Conservation (phyloP, 2,888 invertebrate genomes). For the Pseudeuparius sepicola region DNA sequence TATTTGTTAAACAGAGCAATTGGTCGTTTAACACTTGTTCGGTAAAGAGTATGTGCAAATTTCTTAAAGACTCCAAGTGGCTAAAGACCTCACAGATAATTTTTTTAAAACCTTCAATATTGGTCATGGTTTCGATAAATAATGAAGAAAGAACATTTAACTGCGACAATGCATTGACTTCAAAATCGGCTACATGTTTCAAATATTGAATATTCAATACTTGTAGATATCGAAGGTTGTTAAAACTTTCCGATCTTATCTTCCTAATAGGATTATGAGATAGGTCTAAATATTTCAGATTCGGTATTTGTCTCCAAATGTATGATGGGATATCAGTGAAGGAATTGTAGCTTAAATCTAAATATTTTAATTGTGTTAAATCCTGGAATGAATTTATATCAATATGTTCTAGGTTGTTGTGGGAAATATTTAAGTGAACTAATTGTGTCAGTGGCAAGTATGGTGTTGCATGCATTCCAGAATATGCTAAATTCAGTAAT, state of each 20-base stretch:
- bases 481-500: conserved; percentile 64
- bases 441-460: conserved; percentile 67
- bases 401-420: conserved; percentile 62
- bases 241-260: conserved; percentile 60
- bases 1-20: conserved; percentile 64
- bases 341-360: conserved; percentile 70
- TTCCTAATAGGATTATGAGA: conserved; percentile 74
- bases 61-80: conserved; percentile 62
- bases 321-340: conserved; percentile 64
- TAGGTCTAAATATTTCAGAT: conserved; percentile 66
- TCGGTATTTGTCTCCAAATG: conserved; percentile 60
- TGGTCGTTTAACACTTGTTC: conserved; percentile 66
- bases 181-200: conserved; percentile 60
- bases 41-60: conserved; percentile 65
- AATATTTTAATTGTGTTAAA: conserved; percentile 57
- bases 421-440: conserved; percentile 68
- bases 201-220: conserved; percentile 66
- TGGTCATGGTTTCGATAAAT: conserved; percentile 64
- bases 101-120: conserved; percentile 50
- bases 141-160: conserved; percentile 61
- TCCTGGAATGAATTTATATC: conserved; percentile 61
- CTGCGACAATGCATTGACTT: conserved; percentile 63
- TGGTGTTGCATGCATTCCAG: conserved; percentile 68
- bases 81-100: conserved; percentile 63
- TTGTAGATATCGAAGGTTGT: conserved; percentile 59